Base-by-base conservation (phyloP, 1,140 invertebrate species). In the Anadara kagoshimensis region DNA sequence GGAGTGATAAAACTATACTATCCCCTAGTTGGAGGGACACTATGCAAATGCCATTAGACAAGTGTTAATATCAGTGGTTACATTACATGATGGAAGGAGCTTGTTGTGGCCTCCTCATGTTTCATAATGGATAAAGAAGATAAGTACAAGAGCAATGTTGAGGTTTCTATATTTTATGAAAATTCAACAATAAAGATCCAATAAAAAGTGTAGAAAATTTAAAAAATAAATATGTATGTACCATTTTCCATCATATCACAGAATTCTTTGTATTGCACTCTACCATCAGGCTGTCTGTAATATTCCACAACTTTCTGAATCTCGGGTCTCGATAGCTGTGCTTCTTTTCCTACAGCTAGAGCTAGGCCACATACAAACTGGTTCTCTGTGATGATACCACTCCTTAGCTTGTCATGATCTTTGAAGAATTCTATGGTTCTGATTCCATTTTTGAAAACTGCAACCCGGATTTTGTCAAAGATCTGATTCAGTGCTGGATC, bases 231-330 rank as follows among this genome's bases (percentile, higher is more conserved):
- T 49, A 36, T 58, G 14, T 26, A 49, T 74, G 78, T 71, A 89
- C 88, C 87, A 84, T 90, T 89, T 79, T 90, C 89, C 78, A 90
- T 83, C 57, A 84, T 83, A 64, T 88, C 85, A 82, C 86, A 86
- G 73, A 90, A 90, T 65, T 88, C 86, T 61, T 85, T 86, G 75
- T 89, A 90, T 54, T 82, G 72, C 2, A 89, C 84, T 45, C 87
- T 67, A 5, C 86, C 89, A 80, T 88, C 87, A 49, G 81, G 72
- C 16, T 79, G 78, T 54, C 84, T 80, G 78, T 87, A 88, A 68
- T 82, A 89, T 57, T 90, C 86, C 11, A 84, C 83, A 22, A 89
- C 76, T 70, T 88, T 88, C 62, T 87, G 86, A 22, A 88, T 86
- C 51, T 90, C 89, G 14, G 74, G 61, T 8, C 83, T 58, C 12